phyloP scores from a whole-genome alignment of 2,888 invertebrate genomes.

The Orchestes rusci region DNA sequence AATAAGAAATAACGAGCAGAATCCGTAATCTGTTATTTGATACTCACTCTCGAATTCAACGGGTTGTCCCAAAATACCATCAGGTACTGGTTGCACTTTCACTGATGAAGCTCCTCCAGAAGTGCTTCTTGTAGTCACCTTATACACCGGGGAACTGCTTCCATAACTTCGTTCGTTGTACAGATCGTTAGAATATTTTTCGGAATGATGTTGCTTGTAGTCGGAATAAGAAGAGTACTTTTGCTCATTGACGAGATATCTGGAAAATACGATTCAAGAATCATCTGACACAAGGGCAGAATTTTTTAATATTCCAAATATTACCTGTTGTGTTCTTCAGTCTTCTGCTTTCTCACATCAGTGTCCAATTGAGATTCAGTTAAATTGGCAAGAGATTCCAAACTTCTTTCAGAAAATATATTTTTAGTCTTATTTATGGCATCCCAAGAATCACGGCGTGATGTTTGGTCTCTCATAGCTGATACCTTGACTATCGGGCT shows the following conservation, averaged over 20 bases:
- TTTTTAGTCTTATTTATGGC: constrained; percentile 73
- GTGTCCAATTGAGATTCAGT: constrained; percentile 54
- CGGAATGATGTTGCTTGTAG: constrained; percentile 34
- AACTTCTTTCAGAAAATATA: constrained; percentile 60
- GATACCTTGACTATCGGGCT: constrained; percentile 55
- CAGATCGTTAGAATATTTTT: constrained; percentile 35
- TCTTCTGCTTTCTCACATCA: constrained; percentile 34
- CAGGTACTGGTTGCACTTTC: constrained; percentile 76
- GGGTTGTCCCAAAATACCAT: constrained; percentile 82
- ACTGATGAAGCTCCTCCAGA: constrained; percentile 78
- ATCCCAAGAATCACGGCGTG: constrained; percentile 74
- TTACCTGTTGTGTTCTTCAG: constrained; percentile 38
- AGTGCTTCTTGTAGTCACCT: constrained; percentile 44
- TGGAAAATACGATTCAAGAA: constrained; percentile 2
- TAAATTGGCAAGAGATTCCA: constrained; percentile 63
- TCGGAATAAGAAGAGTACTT: constrained; percentile 27
- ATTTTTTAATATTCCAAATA: too few species aligned
- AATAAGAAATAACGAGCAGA: too few species aligned
- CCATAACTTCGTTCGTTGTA: constrained; percentile 30
- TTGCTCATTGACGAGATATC: constrained; percentile 26
- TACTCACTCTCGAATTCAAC: constrained; percentile 91
- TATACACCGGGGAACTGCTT: constrained; percentile 30
- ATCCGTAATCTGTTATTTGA: too few species aligned
- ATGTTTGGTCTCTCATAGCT: constrained; percentile 46
- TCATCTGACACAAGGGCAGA: background rate